phyloP scores from a whole-genome alignment of 2,797 vertebrate genomes.

The Macropodus opercularis region DNA sequence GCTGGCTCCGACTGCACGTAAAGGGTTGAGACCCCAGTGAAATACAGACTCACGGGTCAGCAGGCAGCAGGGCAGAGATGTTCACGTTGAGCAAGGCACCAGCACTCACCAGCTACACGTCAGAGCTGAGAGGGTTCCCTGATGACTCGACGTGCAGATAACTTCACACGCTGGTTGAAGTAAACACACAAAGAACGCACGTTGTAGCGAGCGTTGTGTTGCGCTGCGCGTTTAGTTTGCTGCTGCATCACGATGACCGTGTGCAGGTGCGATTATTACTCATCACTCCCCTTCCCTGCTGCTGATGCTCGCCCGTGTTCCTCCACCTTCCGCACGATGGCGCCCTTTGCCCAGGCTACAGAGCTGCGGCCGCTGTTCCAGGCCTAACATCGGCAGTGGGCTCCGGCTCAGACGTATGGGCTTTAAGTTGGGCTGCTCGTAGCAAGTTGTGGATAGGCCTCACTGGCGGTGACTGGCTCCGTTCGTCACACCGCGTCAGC shows the following conservation, averaged over 20 bases:
- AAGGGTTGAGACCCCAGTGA: no score
- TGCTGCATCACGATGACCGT: neutral
- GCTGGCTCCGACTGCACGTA: conserved; percentile 44
- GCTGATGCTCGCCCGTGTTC: conserved; percentile 1
- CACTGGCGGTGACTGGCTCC: conserved; percentile 44
- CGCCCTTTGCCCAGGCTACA: conserved; percentile 62
- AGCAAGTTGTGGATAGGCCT: conserved; percentile 41
- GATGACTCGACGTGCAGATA: no score
- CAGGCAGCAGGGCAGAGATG: no score
- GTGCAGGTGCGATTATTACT: conserved; percentile 1
- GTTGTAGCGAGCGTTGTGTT: no score
- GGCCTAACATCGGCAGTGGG: conserved; percentile 30
- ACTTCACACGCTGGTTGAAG: no score
- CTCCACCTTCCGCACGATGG: conserved; percentile 71
- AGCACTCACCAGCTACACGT: no score
- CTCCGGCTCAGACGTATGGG: conserved; percentile 33
- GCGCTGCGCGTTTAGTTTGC: no score
- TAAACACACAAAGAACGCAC: no score
- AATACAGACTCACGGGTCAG: no score
- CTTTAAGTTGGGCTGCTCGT: conserved; percentile 50
- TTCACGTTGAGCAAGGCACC: no score
- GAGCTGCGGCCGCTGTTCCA: conserved; percentile 6
- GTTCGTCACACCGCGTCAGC: conserved; percentile 81
- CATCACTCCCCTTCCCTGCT: neutral
- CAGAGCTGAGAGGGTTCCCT: no score